Conservation (phyloP, 2,888 invertebrate species). For the Acrocera orbiculus region DNA sequence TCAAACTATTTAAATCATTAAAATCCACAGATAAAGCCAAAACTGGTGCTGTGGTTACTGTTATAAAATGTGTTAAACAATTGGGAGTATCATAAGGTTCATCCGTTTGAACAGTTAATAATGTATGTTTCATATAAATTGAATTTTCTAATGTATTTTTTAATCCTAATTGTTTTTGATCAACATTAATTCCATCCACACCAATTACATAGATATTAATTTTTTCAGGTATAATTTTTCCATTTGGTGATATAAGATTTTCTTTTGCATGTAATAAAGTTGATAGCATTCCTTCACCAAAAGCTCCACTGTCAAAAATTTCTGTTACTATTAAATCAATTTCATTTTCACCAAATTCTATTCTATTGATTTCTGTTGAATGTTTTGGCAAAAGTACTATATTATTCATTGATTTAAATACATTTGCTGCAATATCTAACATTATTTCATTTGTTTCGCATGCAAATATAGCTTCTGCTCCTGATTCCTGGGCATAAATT, state of each 20-base stretch:
- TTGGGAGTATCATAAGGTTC: conserved; percentile 10
- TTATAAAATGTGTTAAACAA: conserved; percentile 3
- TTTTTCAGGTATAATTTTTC: conserved; percentile 40
- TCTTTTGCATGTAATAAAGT: conserved; percentile 52
- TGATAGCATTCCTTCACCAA: conserved; percentile 55
- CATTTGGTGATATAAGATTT: conserved; percentile 34
- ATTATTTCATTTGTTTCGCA: conserved; percentile 51
- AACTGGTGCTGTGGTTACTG: conserved; percentile 5
- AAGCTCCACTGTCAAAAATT: conserved; percentile 60
- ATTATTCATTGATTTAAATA: conserved; percentile 33
- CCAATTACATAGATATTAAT: conserved; percentile 36
- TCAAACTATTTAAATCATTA: conserved; percentile 9
- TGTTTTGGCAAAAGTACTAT: conserved; percentile 38
- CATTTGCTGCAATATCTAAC: conserved; percentile 40
- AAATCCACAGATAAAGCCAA: conserved; percentile 9
- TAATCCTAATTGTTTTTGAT: conserved; percentile 5
- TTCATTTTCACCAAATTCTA: conserved; percentile 19
- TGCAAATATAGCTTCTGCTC: conserved; percentile 40
- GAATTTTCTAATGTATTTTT: conserved; percentile 15
- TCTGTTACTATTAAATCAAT: conserved; percentile 53
- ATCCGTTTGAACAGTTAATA: conserved; percentile 6
- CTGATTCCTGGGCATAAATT: conserved; percentile 42
- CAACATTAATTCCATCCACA: conserved; percentile 7
- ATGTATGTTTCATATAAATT: conserved; percentile 8
- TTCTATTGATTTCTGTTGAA: conserved; percentile 39